Evolutionary conservation across 2,888 invertebrate genomes (phyloP).

Genomic region (Brenthis hecate): DNA sequence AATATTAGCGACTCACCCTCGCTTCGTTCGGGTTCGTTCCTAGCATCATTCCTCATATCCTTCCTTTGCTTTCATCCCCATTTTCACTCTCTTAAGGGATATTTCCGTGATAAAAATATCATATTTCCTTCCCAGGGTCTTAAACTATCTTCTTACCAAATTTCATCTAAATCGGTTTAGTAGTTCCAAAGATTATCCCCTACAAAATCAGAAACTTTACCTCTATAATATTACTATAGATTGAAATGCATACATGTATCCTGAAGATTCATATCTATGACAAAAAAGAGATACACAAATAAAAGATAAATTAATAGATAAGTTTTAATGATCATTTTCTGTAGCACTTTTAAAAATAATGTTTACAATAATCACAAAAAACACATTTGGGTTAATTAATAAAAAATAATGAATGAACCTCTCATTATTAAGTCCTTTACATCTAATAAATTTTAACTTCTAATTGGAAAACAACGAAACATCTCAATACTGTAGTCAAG

Average conservation of each 20-base stretch:
- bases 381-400: constrained; percentile 56
- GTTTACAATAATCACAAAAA: constrained; percentile 71
- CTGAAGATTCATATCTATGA: background rate
- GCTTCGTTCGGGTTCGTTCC: no score
- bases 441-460: constrained; percentile 62
- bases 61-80: no score
- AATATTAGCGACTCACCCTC: no score
- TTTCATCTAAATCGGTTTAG: no score
- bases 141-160: no score
- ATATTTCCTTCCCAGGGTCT: no score
- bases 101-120: no score
- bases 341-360: constrained; percentile 75
- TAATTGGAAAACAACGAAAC: constrained; percentile 70
- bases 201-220: no score
- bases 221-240: no score
- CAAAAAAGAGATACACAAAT: constrained; percentile 23
- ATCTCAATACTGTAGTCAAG: constrained; percentile 61
- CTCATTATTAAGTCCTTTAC: constrained; percentile 62
- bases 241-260: background rate
- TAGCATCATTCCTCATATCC: no score
- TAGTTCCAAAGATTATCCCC: no score
- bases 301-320: constrained; percentile 65
- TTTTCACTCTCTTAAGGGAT: no score
- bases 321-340: constrained; percentile 79
- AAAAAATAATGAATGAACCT: constrained; percentile 58